Evolutionary conservation across 2,113 vertebrate species (phyloP), one percentile per base, ranked within the genome.

Genomic region (Chionodraco myersi): DNA sequence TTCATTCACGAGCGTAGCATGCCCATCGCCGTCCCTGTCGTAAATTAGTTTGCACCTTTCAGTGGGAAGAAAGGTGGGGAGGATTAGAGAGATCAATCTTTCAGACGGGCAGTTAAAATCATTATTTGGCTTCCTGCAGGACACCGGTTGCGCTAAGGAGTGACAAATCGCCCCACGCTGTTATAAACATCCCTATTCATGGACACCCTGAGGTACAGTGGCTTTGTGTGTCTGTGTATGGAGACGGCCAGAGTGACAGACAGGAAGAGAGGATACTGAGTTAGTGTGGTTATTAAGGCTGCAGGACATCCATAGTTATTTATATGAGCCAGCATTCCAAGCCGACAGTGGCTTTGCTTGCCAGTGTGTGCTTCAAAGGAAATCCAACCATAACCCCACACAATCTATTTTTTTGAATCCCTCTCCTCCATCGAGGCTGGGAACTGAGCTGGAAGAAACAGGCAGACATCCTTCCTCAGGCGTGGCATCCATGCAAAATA

Each of bases 111-210:
- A 85, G 86, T 92, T 92, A 89, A 93, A 92, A 92, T 91, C 91
- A 93, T 91, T 92, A 92, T 92, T 92, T 92, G 93, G 92, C 90
- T 90, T 93, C 88, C 83, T 91, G 86, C 81, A 71, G 87, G 88
- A 91, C 88, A 88, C 88, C 60, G 83, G 88, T 82, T 90, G 80
- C 56, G 8, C 87, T 79, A 73, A 80, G 74, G 68, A 87, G 88
- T 88, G 90, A 93, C 91, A 88, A 87, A 94, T 92, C 11, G 74
- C 84, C 70, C 52, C 74, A 36, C 26, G 72, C 76, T 54, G 86
- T 83, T 88, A 81, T 89, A 90, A 91, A 91, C 86, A 89, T 83
- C 54, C 68, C 75, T 57, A 65, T 82, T 84, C 74, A 68, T 36
- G 26, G 71, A 59, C 63, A 30, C 72, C 81, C 73, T 3, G 23